Conservation (phyloP, 2,888 invertebrate species). For the Nasonovia ribisnigri region DNA sequence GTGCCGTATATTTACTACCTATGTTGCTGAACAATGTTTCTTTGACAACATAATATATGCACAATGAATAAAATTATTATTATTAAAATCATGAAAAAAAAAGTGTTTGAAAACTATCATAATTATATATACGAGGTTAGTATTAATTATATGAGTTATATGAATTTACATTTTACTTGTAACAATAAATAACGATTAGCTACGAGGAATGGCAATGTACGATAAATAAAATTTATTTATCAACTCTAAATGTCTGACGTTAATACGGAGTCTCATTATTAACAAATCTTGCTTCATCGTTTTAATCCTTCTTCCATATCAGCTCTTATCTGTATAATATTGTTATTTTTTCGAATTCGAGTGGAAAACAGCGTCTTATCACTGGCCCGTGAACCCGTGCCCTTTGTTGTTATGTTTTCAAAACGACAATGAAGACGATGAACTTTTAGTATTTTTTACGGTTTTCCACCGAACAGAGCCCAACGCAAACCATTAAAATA, state of each 20-base stretch:
- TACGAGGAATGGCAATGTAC: background rate
- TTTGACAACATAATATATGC: background rate
- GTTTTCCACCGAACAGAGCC: background rate
- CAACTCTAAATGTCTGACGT: background rate
- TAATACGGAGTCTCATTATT: background rate
- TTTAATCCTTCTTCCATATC: background rate
- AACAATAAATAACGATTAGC: background rate
- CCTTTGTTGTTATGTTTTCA: conserved; percentile 23
- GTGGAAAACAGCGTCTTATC: conserved; percentile 23
- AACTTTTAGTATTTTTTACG: conserved; percentile 10
- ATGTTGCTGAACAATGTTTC: background rate
- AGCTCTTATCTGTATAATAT: conserved; percentile 16
- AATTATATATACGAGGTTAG: background rate
- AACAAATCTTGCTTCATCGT: background rate
- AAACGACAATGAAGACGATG: conserved; percentile 12
- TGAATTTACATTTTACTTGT: background rate
- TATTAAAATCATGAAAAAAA: background rate
- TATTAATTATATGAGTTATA: too few species aligned
- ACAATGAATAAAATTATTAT: background rate
- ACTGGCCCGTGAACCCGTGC: background rate
- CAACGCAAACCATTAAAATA: background rate
- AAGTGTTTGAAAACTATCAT: background rate
- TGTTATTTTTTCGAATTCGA: conserved; percentile 31
- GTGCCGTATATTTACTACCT: too few species aligned
- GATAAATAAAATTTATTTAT: background rate